phyloP scores from a whole-genome alignment of 2,888 invertebrate species.

The Plagodis dolabraria region DNA sequence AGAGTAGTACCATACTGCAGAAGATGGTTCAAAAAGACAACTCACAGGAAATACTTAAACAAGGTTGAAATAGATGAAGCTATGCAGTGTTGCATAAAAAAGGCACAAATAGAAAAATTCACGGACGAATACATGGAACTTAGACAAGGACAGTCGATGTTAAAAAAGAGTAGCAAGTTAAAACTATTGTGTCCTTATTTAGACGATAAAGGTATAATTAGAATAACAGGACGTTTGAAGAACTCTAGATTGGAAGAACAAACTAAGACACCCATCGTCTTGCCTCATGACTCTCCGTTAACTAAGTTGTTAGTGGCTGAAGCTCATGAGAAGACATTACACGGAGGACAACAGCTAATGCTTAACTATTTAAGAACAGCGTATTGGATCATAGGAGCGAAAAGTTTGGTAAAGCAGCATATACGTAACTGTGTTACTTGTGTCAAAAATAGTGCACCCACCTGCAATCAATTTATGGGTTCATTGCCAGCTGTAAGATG shows the following conservation, averaged over 20 bases:
- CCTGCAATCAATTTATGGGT: neutral
- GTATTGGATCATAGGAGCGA: conserved; percentile 1
- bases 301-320: neutral
- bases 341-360: neutral
- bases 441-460: neutral
- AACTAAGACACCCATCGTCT: neutral
- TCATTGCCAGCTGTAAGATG: neutral
- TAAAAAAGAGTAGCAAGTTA: neutral
- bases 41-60: neutral
- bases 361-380: neutral
- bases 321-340: neutral
- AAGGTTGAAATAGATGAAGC: neutral
- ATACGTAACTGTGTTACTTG: neutral
- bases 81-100: neutral
- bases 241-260: neutral
- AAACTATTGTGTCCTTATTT: neutral
- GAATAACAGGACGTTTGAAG: neutral
- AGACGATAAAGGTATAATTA: neutral
- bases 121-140: neutral
- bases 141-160: neutral
- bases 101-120: neutral
- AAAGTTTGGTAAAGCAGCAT: neutral
- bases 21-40: neutral
- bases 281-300: neutral
- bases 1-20: neutral